Percentiles rank a stretch among this genome's conserved stretches.
Conservation (phyloP, 1,140 invertebrate genomes). For the Drosophila ficusphila region DNA sequence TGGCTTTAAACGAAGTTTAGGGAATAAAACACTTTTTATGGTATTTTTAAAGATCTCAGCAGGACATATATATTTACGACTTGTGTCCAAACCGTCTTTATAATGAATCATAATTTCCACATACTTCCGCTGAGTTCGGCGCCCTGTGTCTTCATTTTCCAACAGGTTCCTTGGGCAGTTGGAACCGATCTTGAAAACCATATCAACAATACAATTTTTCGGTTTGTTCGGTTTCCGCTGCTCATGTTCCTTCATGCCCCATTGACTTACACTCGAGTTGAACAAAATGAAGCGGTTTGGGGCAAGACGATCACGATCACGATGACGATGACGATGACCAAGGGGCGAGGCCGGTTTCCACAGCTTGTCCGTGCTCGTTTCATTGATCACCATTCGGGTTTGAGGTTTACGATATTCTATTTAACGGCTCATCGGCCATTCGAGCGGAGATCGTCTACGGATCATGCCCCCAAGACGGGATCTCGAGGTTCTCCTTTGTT, state of each 20-base stretch:
- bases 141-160: not conserved
- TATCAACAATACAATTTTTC: slow-evolving; percentile 18
- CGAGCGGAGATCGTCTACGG: slow-evolving; percentile 14
- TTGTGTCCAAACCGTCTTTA: not conserved
- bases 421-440: slow-evolving; percentile 40
- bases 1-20: not conserved
- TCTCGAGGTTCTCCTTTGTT: slow-evolving; percentile 22
- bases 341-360: not conserved
- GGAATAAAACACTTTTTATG: not conserved
- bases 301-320: not conserved
- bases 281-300: not conserved
- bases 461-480: slow-evolving; percentile 19
- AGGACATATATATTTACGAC: not conserved
- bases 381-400: slow-evolving; percentile 16
- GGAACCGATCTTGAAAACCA: slow-evolving; percentile 12
- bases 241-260: slow-evolving; percentile 39
- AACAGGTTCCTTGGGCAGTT: slow-evolving; percentile 29
- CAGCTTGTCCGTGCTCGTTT: slow-evolving; percentile 5
- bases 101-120: not conserved
- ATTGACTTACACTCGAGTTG: slow-evolving; percentile 23
- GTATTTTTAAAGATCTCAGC: not conserved
- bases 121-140: slow-evolving; percentile 1
- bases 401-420: slow-evolving; percentile 32
- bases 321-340: not conserved
- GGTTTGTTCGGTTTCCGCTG: slow-evolving; percentile 20